Evolutionary conservation across 2,888 invertebrate genomes (phyloP), one percentile per base, ranked within the genome.

Genomic region (Lacanobia oleracea): DNA sequence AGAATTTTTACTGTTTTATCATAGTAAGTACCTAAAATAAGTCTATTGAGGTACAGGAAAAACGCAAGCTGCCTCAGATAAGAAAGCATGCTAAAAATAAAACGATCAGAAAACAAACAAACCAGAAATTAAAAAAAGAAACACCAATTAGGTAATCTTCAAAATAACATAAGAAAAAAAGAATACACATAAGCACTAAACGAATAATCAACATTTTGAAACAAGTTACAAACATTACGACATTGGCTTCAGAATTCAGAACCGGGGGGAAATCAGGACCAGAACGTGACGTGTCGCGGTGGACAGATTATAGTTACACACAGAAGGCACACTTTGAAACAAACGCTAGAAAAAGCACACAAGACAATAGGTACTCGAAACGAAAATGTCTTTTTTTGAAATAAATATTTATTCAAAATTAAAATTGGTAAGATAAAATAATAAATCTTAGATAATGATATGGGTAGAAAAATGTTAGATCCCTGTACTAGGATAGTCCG

Each of bases 211-310:
- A 72, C 77, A 79, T 56, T 74, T 80, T 72, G 69, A 64, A 64
- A 71, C 77, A 86, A 82, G 66, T 77, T 77, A 73, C 67, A 73
- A 79, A 74, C 74, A 72, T 70, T 75, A 75, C 72, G 78, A 77
- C 81, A 86, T 89, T 86, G 80, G 83, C 87, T 85, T 86, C 75
- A 75, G 77, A 77, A 81, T 81, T 83, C 75, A 56, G 70, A 79
- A 66, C 81, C 79, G 64, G 66, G 76, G 86, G 86, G 87, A 87
- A 87, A 86, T 83, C 84, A 83, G 56, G n/a, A 68, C 16, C 61
- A n/a, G 69, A 40, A 79, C 83, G 84, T 79, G 79, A 78, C 65
- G 61, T 75, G 77, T 80, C 67, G 59, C n/a, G 45, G 51, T 43
- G 37, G 16, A 12, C 57, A 56, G 18, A 43, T 40, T 12, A 63